Evolutionary conservation across 1,140 invertebrate species (phyloP).

Genomic region (Drosophila hydei): DNA sequence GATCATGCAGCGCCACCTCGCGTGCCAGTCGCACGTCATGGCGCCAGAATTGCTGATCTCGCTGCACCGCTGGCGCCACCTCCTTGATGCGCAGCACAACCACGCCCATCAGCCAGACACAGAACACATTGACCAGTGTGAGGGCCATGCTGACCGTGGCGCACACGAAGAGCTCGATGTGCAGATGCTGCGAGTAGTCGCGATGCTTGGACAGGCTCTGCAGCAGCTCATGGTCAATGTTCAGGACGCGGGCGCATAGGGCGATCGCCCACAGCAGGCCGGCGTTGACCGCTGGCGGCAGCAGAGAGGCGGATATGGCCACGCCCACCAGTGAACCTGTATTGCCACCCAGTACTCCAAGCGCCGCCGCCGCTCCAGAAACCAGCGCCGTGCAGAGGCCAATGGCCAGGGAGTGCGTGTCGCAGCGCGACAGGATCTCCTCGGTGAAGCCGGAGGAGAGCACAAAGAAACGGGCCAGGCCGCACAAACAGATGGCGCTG

Average conservation of each 20-base stretch:
- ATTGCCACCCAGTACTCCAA: slow-evolving; percentile 89
- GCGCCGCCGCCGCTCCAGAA: slow-evolving; percentile 89
- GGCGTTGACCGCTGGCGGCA: slow-evolving; percentile 91
- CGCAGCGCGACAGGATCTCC: slow-evolving; percentile 88
- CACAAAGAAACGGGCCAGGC: slow-evolving; percentile 85
- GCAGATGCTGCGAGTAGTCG: slow-evolving; percentile 85
- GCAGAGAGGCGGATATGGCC: slow-evolving; percentile 90
- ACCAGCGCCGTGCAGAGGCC: slow-evolving; percentile 88
- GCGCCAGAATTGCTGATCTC: slow-evolving; percentile 86
- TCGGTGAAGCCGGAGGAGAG: slow-evolving; percentile 86
- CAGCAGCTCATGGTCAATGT: slow-evolving; percentile 68
- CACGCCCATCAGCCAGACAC: slow-evolving; percentile 88
- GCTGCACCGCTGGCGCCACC: slow-evolving; percentile 86
- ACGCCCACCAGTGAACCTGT: slow-evolving; percentile 90
- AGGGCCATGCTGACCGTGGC: slow-evolving; percentile 88
- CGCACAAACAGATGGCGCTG: slow-evolving; percentile 84
- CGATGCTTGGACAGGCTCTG: slow-evolving; percentile 65
- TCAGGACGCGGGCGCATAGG: slow-evolving; percentile 83
- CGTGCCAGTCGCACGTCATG: slow-evolving; percentile 87
- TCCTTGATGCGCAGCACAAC: slow-evolving; percentile 90
- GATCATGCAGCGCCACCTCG: slow-evolving; percentile 56
- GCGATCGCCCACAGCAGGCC: slow-evolving; percentile 88
- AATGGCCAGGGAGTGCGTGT: slow-evolving; percentile 87
- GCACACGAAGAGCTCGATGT: slow-evolving; percentile 86
- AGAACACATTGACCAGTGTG: slow-evolving; percentile 89